These are phyloP conservation scores for Margaritifera margaritifera DNA, from an alignment of 2,888 invertebrate genomes.

Conservation along the genomic window DNA sequence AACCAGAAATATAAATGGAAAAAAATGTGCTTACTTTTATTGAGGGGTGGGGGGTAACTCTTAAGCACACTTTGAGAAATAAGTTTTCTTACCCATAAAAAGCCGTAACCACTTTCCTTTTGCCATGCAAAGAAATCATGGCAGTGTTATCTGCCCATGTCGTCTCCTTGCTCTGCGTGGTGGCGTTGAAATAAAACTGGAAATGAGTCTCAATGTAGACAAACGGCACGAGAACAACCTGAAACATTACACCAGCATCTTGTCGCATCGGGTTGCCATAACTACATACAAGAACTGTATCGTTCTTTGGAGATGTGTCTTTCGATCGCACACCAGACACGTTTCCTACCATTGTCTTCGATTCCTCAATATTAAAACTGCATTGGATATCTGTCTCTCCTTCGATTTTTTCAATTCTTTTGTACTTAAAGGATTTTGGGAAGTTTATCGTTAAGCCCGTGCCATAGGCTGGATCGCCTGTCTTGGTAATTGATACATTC, in stretches of 20 bases:
- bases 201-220: conserved; percentile 22
- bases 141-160: conserved; percentile 26
- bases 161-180: conserved; percentile 33
- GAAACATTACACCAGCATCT: conserved; percentile 19
- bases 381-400: conserved; percentile 31
- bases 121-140: conserved; percentile 26
- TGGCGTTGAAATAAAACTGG: conserved; percentile 26
- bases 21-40: too few species aligned
- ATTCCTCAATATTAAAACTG: conserved; percentile 6
- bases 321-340: background rate
- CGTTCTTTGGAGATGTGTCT: background rate
- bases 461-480: conserved; percentile 49
- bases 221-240: conserved; percentile 27
- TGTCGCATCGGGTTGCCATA: conserved; percentile 29
- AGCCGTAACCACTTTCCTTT: conserved; percentile 29
- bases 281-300: conserved; percentile 18
- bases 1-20: too few species aligned
- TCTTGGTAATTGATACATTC: conserved; percentile 42
- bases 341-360: background rate
- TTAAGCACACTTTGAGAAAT: background rate
- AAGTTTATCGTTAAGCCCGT: conserved; percentile 39
- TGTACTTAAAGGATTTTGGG: conserved; percentile 36
- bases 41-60: too few species aligned
- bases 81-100: conserved; percentile 40
- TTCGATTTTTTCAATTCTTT: conserved; percentile 16